Evolutionary conservation across 2,888 invertebrate species (phyloP), one percentile per base, ranked within the genome.

Genomic region (Xestobium rufovillosum): DNA sequence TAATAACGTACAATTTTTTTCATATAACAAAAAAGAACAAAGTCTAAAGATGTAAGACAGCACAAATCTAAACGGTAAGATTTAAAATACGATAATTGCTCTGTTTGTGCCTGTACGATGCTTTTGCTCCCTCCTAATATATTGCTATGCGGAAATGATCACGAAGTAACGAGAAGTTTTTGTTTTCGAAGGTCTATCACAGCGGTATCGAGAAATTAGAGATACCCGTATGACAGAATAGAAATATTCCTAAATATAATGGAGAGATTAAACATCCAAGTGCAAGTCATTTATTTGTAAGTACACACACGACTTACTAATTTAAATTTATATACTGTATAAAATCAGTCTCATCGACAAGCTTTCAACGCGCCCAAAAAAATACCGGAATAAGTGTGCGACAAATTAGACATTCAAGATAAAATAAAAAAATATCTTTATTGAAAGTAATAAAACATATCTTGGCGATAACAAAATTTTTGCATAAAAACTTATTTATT

Each of bases 271-370:
- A n/a, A n/a, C n/a, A n/a, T n/a, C n/a, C n/a, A n/a, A n/a, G n/a
- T n/a, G n/a, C n/a, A n/a, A n/a, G n/a, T n/a, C n/a, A n/a, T n/a
- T n/a, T n/a, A n/a, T n/a, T n/a, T n/a, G n/a, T n/a, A 38, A 36
- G 11, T 34, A 31, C 25, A 39, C 34, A 40, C 31, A 10, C 39
- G 30, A 38, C 27, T 37, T 35, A 30, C 31, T 40, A 38, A 36
- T 8, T 19, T 8, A 19, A 6, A 19, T 8, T 6, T 19, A 43
- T 45, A 46, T 43, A 48, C 49, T 51, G 57, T 57, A 58, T 54
- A 59, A 59, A 59, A 59, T 59, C 59, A 59, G 59, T 59, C 59
- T 59, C 56, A 57, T 59, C 44, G 56, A 56, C 55, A 56, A 56
- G 56, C 56, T 53, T 8, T n/a, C n/a, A n/a, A n/a, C n/a, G n/a